These are phyloP conservation scores for Octonoba sinensis DNA, from an alignment of 2,888 invertebrate genomes.

Conservation along the genomic window DNA sequence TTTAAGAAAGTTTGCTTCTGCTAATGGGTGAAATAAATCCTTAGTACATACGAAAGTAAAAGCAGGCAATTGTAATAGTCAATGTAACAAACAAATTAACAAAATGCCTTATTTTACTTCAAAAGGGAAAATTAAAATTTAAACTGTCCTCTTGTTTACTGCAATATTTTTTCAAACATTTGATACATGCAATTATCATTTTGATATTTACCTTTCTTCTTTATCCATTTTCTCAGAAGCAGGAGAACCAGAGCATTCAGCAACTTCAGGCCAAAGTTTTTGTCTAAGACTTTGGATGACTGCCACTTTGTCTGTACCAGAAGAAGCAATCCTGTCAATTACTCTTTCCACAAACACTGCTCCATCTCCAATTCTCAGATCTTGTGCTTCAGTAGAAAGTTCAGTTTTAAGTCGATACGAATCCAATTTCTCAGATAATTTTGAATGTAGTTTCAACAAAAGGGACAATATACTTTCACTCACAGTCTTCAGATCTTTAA, in stretches of 20 bases:
- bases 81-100: too few species aligned
- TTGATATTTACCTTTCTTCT: conserved; percentile 77
- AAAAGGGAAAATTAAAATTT: too few species aligned
- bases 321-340: conserved; percentile 73
- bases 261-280: conserved; percentile 79
- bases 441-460: conserved; percentile 89
- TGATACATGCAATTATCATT: background rate
- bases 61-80: too few species aligned
- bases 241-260: conserved; percentile 10
- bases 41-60: too few species aligned
- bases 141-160: too few species aligned
- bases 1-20: too few species aligned
- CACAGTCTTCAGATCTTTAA: conserved; percentile 63
- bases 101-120: too few species aligned
- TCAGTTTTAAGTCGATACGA: conserved; percentile 76
- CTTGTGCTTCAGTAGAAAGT: conserved; percentile 64
- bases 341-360: conserved; percentile 87
- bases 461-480: conserved; percentile 85
- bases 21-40: too few species aligned
- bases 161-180: too few species aligned
- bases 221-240: conserved; percentile 79
- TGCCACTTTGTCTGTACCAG: conserved; percentile 19
- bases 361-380: conserved; percentile 82
- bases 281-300: conserved; percentile 79
- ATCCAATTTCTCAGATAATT: conserved; percentile 84